Percentiles rank a stretch among this genome's conserved stretches.
Evolutionary conservation across 2,797 vertebrate genomes (phyloP).

Genomic region (Coranthus polyacanthus): DNA sequence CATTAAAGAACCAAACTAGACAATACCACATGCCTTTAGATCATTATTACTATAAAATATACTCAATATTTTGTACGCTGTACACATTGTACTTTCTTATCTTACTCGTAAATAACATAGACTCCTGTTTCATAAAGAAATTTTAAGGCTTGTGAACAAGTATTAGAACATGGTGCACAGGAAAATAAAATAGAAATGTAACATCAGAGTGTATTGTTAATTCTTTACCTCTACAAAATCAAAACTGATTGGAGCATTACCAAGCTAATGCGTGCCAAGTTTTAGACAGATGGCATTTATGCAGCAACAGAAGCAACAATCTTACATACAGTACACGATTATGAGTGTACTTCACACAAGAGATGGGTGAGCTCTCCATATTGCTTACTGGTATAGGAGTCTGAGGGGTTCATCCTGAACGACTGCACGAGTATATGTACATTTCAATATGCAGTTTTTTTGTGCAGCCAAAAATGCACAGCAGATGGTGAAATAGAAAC

Average conservation of each 20-base stretch:
- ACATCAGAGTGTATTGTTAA: background rate
- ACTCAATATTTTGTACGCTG: too few species aligned
- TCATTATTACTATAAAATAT: too few species aligned
- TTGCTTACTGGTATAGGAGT: background rate
- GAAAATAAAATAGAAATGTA: background rate
- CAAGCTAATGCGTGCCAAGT: background rate
- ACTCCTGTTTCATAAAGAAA: too few species aligned
- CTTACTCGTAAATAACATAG: too few species aligned
- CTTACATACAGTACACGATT: background rate
- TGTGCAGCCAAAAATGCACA: background rate
- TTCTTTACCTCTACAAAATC: too few species aligned
- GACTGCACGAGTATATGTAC: constrained; percentile 12
- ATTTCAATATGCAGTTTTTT: constrained; percentile 19
- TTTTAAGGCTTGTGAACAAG: too few species aligned
- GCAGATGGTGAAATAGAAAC: constrained; percentile 21
- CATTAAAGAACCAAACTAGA: too few species aligned
- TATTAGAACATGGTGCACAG: background rate
- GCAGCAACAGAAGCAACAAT: background rate
- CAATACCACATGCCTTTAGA: too few species aligned
- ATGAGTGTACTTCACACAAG: background rate
- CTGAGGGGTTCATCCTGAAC: constrained; percentile 1
- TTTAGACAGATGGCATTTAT: background rate
- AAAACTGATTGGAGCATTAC: background rate
- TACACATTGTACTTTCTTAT: too few species aligned
- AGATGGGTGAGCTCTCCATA: background rate